Evolutionary conservation across 2,888 invertebrate genomes (phyloP).

Genomic region (Trissolcus brochymenae): DNA sequence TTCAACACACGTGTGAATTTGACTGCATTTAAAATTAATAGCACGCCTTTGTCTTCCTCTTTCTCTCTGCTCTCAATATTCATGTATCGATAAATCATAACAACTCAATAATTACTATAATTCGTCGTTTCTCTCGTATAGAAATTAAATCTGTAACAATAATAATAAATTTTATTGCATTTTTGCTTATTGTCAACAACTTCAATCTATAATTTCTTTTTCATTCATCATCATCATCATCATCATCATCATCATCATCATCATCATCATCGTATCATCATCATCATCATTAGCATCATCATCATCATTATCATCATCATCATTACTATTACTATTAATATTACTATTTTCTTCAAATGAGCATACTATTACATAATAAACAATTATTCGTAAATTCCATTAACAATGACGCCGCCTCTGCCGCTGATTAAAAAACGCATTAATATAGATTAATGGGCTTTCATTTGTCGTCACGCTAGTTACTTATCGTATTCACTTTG

Average conservation of each 20-base stretch:
- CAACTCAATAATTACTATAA: constrained; percentile 21
- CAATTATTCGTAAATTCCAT: constrained; percentile 46
- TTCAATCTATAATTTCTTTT: constrained; percentile 46
- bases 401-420: constrained; percentile 36
- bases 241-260: neutral
- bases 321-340: constrained; percentile 2
- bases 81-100: constrained; percentile 8
- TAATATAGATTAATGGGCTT: constrained; percentile 37
- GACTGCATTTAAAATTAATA: constrained; percentile 14
- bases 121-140: constrained; percentile 7
- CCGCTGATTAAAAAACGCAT: constrained; percentile 46
- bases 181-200: constrained; percentile 57
- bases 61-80: constrained; percentile 2
- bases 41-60: too few relatives aligned
- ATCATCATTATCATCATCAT: constrained; percentile 2
- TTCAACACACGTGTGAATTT: constrained; percentile 9
- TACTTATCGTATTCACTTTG: constrained; percentile 20
- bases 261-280: neutral
- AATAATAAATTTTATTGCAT: constrained; percentile 54
- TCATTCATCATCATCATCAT: constrained; percentile 7
- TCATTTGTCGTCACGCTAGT: constrained; percentile 15
- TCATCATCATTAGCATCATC: neutral
- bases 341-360: constrained; percentile 24
- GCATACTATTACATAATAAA: constrained; percentile 47
- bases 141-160: constrained; percentile 38